Conservation (phyloP, 1,140 invertebrate genomes). For the Megalopta genalis region DNA sequence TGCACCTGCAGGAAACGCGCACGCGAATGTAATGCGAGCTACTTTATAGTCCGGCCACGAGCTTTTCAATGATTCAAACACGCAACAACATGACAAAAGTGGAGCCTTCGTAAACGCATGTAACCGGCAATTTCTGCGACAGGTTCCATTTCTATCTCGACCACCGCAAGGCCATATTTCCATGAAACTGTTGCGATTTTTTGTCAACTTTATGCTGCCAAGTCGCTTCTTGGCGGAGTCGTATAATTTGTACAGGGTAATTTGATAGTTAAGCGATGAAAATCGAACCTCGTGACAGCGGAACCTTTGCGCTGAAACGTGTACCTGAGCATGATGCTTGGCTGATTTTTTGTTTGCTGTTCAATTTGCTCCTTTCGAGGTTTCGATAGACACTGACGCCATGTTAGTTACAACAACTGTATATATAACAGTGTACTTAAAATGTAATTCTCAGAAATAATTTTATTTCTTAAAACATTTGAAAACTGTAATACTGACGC, state of each 20-base stretch:
- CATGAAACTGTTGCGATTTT: not conserved
- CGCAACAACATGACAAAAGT: not conserved
- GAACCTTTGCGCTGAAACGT: too few relatives aligned
- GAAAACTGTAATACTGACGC: too few relatives aligned
- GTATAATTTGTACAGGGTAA: not conserved
- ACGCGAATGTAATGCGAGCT: not conserved
- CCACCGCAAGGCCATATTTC: not conserved
- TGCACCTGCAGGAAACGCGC: not conserved
- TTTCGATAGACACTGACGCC: too few relatives aligned
- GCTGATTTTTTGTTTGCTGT: too few relatives aligned
- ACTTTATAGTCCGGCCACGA: not conserved
- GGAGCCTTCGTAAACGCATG: not conserved
- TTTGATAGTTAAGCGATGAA: too few relatives aligned
- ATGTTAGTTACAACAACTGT: too few relatives aligned
- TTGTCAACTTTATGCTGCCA: not conserved
- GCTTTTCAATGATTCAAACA: constrained; percentile 9
- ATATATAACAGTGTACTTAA: too few relatives aligned
- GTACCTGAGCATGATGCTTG: too few relatives aligned
- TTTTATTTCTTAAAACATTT: too few relatives aligned
- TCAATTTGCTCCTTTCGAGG: too few relatives aligned
- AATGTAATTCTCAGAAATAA: too few relatives aligned
- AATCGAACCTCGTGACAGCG: too few relatives aligned
- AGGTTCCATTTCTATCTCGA: constrained; percentile 1
- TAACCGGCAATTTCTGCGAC: constrained; percentile 13
- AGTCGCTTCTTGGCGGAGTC: not conserved